Conservation (phyloP, 2,888 invertebrate genomes). For the Apodemia duryi region DNA sequence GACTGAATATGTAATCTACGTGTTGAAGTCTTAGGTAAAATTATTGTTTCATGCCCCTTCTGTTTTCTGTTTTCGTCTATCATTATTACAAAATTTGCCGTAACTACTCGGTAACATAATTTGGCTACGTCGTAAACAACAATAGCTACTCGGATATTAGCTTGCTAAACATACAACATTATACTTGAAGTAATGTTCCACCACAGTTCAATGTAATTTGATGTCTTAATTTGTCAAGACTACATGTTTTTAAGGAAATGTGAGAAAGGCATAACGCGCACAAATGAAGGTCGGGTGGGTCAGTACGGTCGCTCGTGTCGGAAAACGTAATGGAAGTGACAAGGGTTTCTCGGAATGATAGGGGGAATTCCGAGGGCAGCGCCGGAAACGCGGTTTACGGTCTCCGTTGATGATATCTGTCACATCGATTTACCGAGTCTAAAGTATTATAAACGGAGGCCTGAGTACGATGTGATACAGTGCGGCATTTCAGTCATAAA, state of each 20-base stretch:
- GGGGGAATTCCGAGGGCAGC: conserved; percentile 62
- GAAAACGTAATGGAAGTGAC: conserved; percentile 72
- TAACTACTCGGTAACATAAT: too few species aligned
- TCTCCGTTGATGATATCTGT: conserved; percentile 53
- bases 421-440: conserved; percentile 21
- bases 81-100: too few species aligned
- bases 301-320: conserved; percentile 53
- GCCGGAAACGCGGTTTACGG: conserved; percentile 62
- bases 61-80: too few species aligned
- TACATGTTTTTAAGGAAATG: conserved; percentile 44
- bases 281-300: conserved; percentile 67
- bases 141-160: too few species aligned
- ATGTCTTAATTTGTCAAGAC: conserved; percentile 7
- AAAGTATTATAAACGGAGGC: conserved; percentile 18
- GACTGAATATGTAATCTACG: too few species aligned
- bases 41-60: too few species aligned
- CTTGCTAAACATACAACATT: too few species aligned
- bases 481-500: background rate
- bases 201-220: too few species aligned
- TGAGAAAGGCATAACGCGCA: conserved; percentile 63
- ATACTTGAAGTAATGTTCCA: too few species aligned
- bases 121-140: too few species aligned
- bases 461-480: background rate
- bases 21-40: too few species aligned
- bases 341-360: conserved; percentile 72